Conservation (phyloP, 2,888 invertebrate species). For the Patella ulyssiponensis region DNA sequence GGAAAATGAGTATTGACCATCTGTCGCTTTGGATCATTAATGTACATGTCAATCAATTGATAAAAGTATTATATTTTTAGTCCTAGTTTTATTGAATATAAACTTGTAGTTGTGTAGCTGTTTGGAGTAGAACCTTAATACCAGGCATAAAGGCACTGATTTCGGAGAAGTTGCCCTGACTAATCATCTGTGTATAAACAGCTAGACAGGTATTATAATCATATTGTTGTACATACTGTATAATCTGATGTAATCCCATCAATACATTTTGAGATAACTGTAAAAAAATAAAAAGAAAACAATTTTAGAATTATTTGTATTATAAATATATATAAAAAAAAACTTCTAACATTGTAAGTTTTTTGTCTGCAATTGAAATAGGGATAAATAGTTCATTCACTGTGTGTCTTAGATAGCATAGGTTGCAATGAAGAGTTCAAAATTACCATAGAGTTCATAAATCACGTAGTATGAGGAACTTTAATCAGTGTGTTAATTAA, state of each 20-base stretch:
- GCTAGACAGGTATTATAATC: constrained; percentile 82
- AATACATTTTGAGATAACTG: constrained; percentile 85
- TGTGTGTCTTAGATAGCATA: no score
- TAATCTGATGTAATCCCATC: constrained; percentile 83
- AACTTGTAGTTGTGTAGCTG: constrained; percentile 81
- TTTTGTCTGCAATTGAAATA: no score
- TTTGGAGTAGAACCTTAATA: constrained; percentile 88
- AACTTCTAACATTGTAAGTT: background rate
- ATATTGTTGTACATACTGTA: constrained; percentile 79
- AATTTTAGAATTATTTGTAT: background rate
- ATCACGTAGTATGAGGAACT: no score
- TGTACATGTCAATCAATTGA: no score
- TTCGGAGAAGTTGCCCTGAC: constrained; percentile 90
- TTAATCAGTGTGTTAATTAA: no score
- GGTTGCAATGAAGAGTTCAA: no score
- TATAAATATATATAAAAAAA: no score
- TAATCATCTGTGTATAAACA: constrained; percentile 84
- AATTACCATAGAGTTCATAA: no score
- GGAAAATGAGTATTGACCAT: no score
- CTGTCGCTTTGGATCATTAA: no score
- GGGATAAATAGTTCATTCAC: no score
- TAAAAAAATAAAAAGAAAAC: constrained; percentile 55
- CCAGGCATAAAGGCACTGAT: constrained; percentile 94
- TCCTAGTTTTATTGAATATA: constrained; percentile 49
- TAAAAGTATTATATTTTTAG: no score